Evolutionary conservation across 2,113 vertebrate genomes (phyloP).

Genomic region (Chaenogobius annularis): DNA sequence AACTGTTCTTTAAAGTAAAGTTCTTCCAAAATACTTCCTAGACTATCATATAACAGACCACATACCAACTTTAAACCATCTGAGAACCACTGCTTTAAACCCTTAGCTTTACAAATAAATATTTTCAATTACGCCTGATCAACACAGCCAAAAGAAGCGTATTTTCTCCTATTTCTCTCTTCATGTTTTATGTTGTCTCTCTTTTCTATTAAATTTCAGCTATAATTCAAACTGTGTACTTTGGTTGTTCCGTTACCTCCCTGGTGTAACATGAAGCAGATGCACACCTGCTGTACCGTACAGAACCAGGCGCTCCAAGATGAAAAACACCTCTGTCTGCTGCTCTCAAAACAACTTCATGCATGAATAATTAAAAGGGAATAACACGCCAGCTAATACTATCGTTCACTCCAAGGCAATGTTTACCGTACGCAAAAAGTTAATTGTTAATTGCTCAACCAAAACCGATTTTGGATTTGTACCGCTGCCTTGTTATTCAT

Average conservation of each 20-base stretch:
- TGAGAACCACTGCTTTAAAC: too few species aligned
- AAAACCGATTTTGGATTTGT: neutral
- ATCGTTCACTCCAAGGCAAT: conserved; percentile 22
- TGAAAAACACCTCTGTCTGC: neutral
- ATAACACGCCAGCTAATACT: conserved; percentile 5
- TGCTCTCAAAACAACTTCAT: neutral
- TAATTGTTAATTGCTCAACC: conserved; percentile 35
- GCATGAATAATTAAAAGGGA: conserved; percentile 29
- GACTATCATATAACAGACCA: too few species aligned
- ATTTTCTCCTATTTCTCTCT: neutral
- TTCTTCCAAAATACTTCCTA: too few species aligned
- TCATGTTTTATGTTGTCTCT: neutral
- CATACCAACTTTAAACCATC: too few species aligned
- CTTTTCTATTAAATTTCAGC: neutral
- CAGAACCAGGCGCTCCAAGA: neutral
- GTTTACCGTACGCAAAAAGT: conserved; percentile 19
- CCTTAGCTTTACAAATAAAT: neutral
- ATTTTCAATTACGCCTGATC: neutral
- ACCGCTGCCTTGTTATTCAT: neutral
- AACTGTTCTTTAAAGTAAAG: too few species aligned
- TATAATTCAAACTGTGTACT: neutral
- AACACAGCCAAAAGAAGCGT: neutral
- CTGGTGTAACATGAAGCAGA: neutral
- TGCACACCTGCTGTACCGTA: neutral
- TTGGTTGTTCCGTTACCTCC: neutral